phyloP scores from a whole-genome alignment of 2,113 vertebrate species.

The Hydrolagus affinis region DNA sequence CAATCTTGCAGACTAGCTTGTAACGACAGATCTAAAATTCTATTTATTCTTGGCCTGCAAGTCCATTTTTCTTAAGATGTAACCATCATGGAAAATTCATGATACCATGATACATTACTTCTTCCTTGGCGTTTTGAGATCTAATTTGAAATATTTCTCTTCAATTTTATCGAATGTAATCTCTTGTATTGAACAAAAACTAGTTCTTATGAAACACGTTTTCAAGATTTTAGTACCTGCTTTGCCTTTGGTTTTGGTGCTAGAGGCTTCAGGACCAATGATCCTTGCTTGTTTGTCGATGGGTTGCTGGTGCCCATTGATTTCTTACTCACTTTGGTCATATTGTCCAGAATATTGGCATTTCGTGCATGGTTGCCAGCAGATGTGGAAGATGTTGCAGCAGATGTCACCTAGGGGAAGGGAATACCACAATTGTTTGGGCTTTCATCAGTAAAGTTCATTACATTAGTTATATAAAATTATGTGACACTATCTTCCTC shows the following conservation, averaged over 20 bases:
- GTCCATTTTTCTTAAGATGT: not conserved
- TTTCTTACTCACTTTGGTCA: conserved; percentile 66
- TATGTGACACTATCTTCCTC: no score
- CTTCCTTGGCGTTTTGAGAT: not conserved
- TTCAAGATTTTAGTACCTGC: conserved; percentile 51
- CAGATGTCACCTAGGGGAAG: conserved; percentile 58
- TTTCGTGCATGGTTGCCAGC: conserved; percentile 47
- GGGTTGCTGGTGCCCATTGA: conserved; percentile 39
- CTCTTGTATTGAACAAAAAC: not conserved
- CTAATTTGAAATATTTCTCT: not conserved
- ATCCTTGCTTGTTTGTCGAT: conserved; percentile 52
- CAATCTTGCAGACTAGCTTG: not conserved
- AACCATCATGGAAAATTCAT: not conserved
- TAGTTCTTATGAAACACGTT: not conserved
- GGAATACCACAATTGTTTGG: conserved; percentile 31
- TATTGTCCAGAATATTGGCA: conserved; percentile 73
- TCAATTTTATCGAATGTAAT: not conserved
- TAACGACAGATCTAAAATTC: not conserved
- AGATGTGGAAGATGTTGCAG: conserved; percentile 52
- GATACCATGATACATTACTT: not conserved
- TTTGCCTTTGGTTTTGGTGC: conserved; percentile 73
- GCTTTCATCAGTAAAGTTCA: not conserved
- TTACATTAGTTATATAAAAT: no score
- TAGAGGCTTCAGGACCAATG: conserved; percentile 77
- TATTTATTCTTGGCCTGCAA: not conserved